Base-by-base conservation (phyloP, 2,113 vertebrate species). In the Rousettus leschenaultii region DNA sequence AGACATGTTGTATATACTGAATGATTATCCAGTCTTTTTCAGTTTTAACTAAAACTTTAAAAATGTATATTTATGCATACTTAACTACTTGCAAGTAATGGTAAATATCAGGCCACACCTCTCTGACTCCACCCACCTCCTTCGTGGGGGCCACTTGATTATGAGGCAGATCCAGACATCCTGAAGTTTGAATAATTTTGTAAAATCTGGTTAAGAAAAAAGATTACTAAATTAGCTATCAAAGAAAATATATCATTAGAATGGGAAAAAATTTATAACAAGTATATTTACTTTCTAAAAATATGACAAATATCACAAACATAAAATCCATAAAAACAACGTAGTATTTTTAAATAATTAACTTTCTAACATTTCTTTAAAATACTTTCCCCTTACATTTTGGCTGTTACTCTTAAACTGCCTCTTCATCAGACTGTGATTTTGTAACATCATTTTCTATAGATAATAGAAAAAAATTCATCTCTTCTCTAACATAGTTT, bases 161-260 rank as follows among this genome's bases (percentile, higher is more conserved):
- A 86, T 2, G 5, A 3, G 51, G 15, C 43, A 51, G 40, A 79
- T 75, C 6, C 19, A 90, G 40, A 48, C 33, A 35, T 95, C 24
- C 18, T 83, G n/a, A 78, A 86, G 61, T 30, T 71, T 68, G 6
- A 26, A 57, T 59, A 75, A 82, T 80, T 92, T 92, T 38, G 26
- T 90, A 24, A 65, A 22, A 61, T 7, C 22, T 86, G n/a, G 70
- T 74, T 35, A 48, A 71, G 8, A 33, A 77, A 92, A 71, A 70
- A 57, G 70, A 51, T 51, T 30, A 24, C 9, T n/a, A 92, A 89
- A 48, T 66, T 84, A 87, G n/a, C 55, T 86, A 78, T 68, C 38
- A 71, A 83, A 55, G 33, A 75, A 92, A 92, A 75, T 82, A 63
- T 92, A 73, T 80, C 70, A 68, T 79, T 89, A 75, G 61, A 40